Evolutionary conservation across 2,888 invertebrate genomes (phyloP).

Genomic region (Dysmachus trigonus): DNA sequence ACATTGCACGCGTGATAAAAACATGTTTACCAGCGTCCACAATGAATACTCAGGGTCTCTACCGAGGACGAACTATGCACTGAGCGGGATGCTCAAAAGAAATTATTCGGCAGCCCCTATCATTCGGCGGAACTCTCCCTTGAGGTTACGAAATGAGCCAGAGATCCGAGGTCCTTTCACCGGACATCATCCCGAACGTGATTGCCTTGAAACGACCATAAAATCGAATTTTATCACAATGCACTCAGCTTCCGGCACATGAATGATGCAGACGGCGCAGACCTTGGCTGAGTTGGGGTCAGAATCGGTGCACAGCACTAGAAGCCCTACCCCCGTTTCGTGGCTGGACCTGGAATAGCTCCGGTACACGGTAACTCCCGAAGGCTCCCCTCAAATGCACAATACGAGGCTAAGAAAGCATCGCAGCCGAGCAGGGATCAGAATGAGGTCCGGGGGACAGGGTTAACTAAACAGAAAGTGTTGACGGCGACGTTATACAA

Average conservation of each 20-base stretch:
- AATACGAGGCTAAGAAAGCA: neutral
- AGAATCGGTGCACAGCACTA: neutral
- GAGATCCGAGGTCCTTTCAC: neutral
- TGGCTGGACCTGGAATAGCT: neutral
- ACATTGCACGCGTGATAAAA: too few species aligned
- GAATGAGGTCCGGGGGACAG: neutral
- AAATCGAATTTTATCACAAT: conserved; percentile 34
- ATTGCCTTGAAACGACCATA: conserved; percentile 17
- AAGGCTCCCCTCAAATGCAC: neutral
- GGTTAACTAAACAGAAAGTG: conserved; percentile 19
- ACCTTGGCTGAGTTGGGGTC: neutral
- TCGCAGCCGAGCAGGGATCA: neutral
- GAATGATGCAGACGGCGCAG: neutral
- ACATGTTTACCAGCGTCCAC: neutral
- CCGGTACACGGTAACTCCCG: neutral
- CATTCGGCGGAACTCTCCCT: neutral
- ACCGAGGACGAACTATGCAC: neutral
- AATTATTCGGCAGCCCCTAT: neutral
- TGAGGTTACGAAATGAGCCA: neutral
- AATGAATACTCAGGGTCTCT: neutral
- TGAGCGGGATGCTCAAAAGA: neutral
- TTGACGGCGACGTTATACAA: conserved; percentile 22
- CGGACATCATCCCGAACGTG: neutral
- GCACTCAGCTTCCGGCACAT: conserved; percentile 31
- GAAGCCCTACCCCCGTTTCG: neutral